phyloP scores from a whole-genome alignment of 2,113 vertebrate species.

The Psettodes erumei region DNA sequence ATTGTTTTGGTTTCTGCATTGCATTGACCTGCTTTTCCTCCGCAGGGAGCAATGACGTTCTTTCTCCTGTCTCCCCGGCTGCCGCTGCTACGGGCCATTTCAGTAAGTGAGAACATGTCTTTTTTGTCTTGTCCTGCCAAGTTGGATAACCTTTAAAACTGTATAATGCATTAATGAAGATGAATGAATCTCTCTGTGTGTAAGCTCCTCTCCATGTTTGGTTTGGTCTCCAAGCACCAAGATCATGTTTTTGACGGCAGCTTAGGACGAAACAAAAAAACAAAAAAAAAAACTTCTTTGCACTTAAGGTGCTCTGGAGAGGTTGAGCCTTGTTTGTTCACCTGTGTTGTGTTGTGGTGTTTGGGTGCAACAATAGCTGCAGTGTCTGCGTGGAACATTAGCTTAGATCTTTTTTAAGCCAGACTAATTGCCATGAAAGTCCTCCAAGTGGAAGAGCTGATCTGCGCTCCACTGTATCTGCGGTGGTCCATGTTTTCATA shows the following conservation, averaged over 20 bases:
- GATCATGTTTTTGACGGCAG: constrained; percentile 45
- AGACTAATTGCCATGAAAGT: constrained; percentile 31
- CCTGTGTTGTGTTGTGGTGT: constrained; percentile 31
- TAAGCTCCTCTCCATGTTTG: constrained; percentile 35
- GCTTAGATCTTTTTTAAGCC: constrained; percentile 24
- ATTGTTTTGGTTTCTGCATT: neutral
- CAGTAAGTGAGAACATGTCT: constrained; percentile 17
- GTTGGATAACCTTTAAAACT: constrained; percentile 33
- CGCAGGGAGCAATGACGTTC: constrained; percentile 5
- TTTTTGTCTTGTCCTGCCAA: constrained; percentile 22
- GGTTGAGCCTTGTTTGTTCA: constrained; percentile 51
- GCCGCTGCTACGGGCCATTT: neutral
- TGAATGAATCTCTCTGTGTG: constrained; percentile 9
- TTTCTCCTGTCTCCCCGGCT: constrained; percentile 1
- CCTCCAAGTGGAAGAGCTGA: neutral
- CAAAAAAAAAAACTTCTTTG: constrained; percentile 26
- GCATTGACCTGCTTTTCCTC: constrained; percentile 3
- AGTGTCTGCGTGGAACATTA: constrained; percentile 15
- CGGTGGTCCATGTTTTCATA: neutral
- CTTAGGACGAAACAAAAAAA: constrained; percentile 49
- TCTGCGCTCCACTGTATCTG: neutral
- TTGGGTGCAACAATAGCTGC: constrained; percentile 25
- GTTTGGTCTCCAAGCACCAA: constrained; percentile 58
- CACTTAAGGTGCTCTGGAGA: constrained; percentile 35
- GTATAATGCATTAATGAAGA: constrained; percentile 51